A percentile compares a stretch with the other conserved stretches of the same genome.
Evolutionary conservation across 1,140 invertebrate genomes (phyloP).

Genomic region (Dendroctonus valens): DNA sequence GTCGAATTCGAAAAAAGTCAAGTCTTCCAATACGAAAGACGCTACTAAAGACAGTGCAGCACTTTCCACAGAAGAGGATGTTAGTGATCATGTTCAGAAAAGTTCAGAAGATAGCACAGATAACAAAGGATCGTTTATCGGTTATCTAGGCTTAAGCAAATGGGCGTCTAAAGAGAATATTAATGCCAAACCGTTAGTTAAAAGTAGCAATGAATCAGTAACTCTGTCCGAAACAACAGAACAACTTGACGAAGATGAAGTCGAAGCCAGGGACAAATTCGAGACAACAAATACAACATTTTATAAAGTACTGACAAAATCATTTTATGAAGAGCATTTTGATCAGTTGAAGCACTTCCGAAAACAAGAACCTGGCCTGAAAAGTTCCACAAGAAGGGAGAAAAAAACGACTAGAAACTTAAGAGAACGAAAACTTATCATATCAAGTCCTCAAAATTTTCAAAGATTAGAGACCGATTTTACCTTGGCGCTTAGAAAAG

Average conservation of each 20-base stretch:
- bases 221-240: neutral
- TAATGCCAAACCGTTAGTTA: neutral
- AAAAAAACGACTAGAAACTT: slow-evolving; percentile 12
- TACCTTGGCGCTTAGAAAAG: neutral
- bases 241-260: slow-evolving; percentile 1
- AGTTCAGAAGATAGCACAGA: neutral
- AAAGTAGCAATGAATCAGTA: neutral
- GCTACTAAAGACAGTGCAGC: neutral
- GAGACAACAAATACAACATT: slow-evolving; percentile 22
- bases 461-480: slow-evolving; percentile 14
- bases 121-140: neutral
- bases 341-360: neutral
- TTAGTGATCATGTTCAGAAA: neutral
- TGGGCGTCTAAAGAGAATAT: neutral
- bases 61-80: neutral
- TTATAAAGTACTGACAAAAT: slow-evolving; percentile 21
- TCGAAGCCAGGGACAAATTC: slow-evolving; percentile 21
- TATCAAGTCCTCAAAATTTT: slow-evolving; percentile 25
- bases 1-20: neutral
- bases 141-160: neutral
- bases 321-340: slow-evolving; percentile 16
- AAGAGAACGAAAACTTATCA: slow-evolving; percentile 15
- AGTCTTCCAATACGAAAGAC: neutral
- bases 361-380: slow-evolving; percentile 9
- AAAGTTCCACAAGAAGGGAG: slow-evolving; percentile 17